Base-by-base conservation (phyloP, 2,888 invertebrate species). In the Lasioglossum morio region DNA sequence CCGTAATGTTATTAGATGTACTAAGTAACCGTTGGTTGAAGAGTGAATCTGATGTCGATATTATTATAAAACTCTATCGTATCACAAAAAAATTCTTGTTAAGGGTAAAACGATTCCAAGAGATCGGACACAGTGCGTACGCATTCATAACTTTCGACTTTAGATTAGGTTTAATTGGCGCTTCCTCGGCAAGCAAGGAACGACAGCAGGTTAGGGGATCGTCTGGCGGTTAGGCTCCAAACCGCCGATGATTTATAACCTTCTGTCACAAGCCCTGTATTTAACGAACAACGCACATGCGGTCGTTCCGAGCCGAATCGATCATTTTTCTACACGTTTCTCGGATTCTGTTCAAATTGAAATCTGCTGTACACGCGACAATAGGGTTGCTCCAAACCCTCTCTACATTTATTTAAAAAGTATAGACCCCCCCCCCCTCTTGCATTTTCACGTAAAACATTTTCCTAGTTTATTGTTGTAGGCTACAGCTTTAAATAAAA, bases 311-410 rank as follows among this genome's bases (percentile, higher is more conserved):
- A 63, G 30, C 16, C 30, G 30, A 19, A 66, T 66, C 66, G 66
- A 66, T 66, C 66, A 66, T 34, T 34, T 66, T 66, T 66, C 30
- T 66, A 66, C 66, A 66, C 34, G 30, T 66, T 30, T 66, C 66
- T 34, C 30, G n/a, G 66, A 66, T 30, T 66, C 34, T 66, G 66
- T 34, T 66, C 66, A 19, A 66, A 66, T 66, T 66, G 66, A 66
- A 66, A 66, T 30, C 30, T 19, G 19, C 30, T 66, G 66, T 66
- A 66, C 30, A 19, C 34, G 34, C 66, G 34, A 66, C 30, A 66
- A 66, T 34, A 30, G 63, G 27, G 19, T 19, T 0, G 8, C 30
- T 7, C 8, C 16, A 19, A 16, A 0, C 8, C 5, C 27, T n/a
- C n/a, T n/a, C n/a, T n/a, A n/a, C n/a, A n/a, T n/a, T n/a, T n/a